Percentiles rank a stretch among this genome's conserved stretches.
phyloP scores from a whole-genome alignment of 2,113 vertebrate genomes.

The Glareola pratincola region DNA sequence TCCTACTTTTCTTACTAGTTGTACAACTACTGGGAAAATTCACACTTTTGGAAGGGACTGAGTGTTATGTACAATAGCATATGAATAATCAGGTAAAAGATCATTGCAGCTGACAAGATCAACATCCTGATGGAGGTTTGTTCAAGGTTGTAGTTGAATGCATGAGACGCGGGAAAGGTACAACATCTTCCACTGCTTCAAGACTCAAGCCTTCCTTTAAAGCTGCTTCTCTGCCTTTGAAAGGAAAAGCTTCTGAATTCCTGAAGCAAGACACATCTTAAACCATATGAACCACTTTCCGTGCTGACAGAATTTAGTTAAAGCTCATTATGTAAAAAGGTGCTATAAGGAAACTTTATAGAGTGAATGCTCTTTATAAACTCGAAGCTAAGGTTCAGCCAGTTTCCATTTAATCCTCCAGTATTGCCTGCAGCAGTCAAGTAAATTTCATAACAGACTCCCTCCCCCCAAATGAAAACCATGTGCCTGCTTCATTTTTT shows the following conservation, averaged over 20 bases:
- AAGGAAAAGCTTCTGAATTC: slow-evolving; percentile 48
- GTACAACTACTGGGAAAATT: not conserved
- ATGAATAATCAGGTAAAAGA: not conserved
- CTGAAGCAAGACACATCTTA: slow-evolving; percentile 51
- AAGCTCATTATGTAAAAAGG: slow-evolving; percentile 70
- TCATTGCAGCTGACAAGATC: not conserved
- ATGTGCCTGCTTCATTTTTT: slow-evolving; percentile 56
- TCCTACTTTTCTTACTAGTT: not conserved
- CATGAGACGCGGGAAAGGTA: not conserved
- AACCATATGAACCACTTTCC: slow-evolving; percentile 53
- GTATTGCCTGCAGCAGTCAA: slow-evolving; percentile 70
- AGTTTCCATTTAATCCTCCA: slow-evolving; percentile 73
- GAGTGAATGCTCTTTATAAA: slow-evolving; percentile 67
- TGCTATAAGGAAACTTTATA: slow-evolving; percentile 68
- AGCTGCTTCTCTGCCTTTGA: slow-evolving; percentile 31
- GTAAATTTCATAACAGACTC: slow-evolving; percentile 49
- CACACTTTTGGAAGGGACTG: not conserved
- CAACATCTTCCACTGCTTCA: not conserved
- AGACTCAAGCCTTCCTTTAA: not conserved
- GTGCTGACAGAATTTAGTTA: slow-evolving; percentile 70
- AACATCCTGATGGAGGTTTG: not conserved
- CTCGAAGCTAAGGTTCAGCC: slow-evolving; percentile 49
- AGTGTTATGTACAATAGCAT: not conserved
- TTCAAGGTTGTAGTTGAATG: not conserved
- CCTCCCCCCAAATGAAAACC: slow-evolving; percentile 70